Evolutionary conservation across 2,113 vertebrate species (phyloP), one percentile per base, ranked within the genome.

Genomic region (Dipodomys ordii): DNA sequence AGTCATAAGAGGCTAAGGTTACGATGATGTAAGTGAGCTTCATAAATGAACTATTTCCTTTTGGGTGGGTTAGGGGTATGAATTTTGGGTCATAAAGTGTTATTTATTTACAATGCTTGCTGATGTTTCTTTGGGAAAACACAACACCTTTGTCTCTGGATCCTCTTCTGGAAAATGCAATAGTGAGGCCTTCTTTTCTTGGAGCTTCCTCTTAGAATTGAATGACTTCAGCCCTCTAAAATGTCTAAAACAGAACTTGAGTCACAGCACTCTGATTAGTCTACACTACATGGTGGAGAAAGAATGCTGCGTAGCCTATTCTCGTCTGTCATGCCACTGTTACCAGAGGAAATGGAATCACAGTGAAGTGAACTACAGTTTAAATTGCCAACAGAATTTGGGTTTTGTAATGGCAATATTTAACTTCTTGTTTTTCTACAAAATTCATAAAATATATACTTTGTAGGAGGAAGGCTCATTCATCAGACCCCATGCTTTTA

Each of bases 31-130:
- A 57, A 18, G 53, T 18, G 64, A 77, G 6, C 13, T 9, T 81
- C n/a, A 19, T 87, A 81, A 88, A 60, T 72, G 49, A 94, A 77
- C 65, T 57, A 81, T 62, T 92, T 91, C 62, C 46, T 71, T 95
- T 78, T 67, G 67, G 93, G 20, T 65, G 64, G 22, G 3, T 68
- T 86, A 16, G 62, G 32, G 92, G 46, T 77, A 5, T 22, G 85
- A 46, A 69, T 30, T 57, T 20, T 57, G n/a, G 82, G 62, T 25
- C 82, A 86, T 65, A 76, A 78, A 83, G n/a, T 93, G 23, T 74
- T 53, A 10, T 23, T 72, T 91, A 35, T 69, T 15, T 84, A 22
- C 2, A 65, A 13, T 4, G 3, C 30, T 72, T 80, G n/a, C 32
- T 82, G 0, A 16, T 53, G n/a, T 23, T 27, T 88, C 15, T 6